Percentiles rank a stretch among this genome's conserved stretches.
phyloP scores from a whole-genome alignment of 2,797 vertebrate genomes.

The Epinephelus awoara region DNA sequence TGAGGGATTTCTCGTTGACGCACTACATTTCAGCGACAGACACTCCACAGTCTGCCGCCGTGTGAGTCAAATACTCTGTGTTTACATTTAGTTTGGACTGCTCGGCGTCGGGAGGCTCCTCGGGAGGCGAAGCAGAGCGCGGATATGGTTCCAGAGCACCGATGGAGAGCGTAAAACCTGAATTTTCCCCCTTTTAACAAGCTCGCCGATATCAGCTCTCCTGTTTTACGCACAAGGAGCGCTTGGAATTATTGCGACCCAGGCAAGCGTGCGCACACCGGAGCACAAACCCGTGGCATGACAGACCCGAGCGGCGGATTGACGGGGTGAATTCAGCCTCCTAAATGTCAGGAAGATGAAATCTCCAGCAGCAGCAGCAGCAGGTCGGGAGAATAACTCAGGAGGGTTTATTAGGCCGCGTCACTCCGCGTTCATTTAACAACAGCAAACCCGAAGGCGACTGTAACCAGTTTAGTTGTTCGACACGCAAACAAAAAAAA shows the following conservation, averaged over 20 bases:
- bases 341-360: constrained; percentile 70
- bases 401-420: constrained; percentile 67
- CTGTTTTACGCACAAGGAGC: constrained; percentile 75
- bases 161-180: constrained; percentile 6
- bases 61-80: constrained; percentile 45
- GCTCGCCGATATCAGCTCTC: constrained; percentile 37
- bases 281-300: constrained; percentile 51
- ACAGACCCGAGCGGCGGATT: constrained; percentile 44
- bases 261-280: constrained; percentile 55
- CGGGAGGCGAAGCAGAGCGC: not conserved
- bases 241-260: constrained; percentile 56
- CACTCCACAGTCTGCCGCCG: constrained; percentile 30
- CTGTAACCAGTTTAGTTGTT: constrained; percentile 19
- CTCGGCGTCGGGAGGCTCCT: constrained; percentile 30
- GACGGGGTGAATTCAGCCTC: constrained; percentile 35
- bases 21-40: constrained; percentile 51
- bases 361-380: constrained; percentile 29
- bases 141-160: constrained; percentile 8
- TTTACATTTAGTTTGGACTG: constrained; percentile 53
- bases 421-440: constrained; percentile 62
- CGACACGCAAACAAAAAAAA: not conserved
- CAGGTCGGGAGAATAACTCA: constrained; percentile 65
- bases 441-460: constrained; percentile 25
- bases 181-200: constrained; percentile 8
- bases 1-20: constrained; percentile 64